Evolutionary conservation across 2,888 invertebrate species (phyloP).

Genomic region (Chloroclysta siterata): DNA sequence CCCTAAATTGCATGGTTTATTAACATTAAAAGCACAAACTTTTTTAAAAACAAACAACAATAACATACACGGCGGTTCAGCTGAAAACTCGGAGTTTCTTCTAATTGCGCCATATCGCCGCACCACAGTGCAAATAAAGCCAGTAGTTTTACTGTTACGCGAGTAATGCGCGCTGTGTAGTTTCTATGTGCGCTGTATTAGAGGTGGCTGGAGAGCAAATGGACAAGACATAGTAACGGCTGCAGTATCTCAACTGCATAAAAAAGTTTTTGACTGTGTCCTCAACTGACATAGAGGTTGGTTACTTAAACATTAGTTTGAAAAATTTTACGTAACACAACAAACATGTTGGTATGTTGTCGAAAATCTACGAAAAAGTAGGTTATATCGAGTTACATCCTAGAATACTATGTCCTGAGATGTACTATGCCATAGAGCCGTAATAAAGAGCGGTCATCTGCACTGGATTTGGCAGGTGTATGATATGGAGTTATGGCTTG

Average conservation of each 20-base stretch:
- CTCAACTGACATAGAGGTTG: too few species aligned
- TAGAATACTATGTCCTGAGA: background rate
- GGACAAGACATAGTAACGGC: constrained; percentile 8
- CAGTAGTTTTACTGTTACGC: constrained; percentile 26
- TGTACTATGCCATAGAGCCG: constrained; percentile 9
- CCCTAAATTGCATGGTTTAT: too few species aligned
- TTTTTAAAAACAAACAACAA: constrained; percentile 6
- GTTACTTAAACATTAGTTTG: too few species aligned
- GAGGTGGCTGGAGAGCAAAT: constrained; percentile 10
- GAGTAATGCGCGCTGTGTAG: constrained; percentile 16
- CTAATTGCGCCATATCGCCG: constrained; percentile 15
- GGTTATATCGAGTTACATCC: too few species aligned
- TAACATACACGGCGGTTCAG: background rate
- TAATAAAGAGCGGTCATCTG: constrained; percentile 22
- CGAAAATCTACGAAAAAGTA: too few species aligned
- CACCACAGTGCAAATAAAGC: constrained; percentile 28
- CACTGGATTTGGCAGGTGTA: constrained; percentile 21
- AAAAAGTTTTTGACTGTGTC: background rate
- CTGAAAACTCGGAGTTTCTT: constrained; percentile 11
- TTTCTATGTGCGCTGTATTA: constrained; percentile 3
- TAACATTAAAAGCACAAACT: background rate
- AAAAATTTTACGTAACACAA: too few species aligned
- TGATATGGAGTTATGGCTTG: constrained; percentile 16
- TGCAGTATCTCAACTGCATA: constrained; percentile 13
- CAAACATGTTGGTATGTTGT: too few species aligned